phyloP scores from a whole-genome alignment of 2,113 vertebrate genomes.

The Melanotaenia duboulayi region DNA sequence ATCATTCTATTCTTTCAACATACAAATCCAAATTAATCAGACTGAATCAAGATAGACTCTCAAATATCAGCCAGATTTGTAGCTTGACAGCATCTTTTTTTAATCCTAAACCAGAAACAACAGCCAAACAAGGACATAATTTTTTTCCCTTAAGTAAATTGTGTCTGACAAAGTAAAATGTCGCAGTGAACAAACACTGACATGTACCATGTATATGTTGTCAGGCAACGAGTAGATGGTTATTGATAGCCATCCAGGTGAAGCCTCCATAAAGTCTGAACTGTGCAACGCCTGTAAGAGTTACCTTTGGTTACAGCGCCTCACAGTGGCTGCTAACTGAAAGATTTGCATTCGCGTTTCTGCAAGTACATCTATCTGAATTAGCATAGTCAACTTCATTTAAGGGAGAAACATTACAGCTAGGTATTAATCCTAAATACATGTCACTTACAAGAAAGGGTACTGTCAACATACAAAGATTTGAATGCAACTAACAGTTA shows the following conservation, averaged over 20 bases:
- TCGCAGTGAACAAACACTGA: conserved; percentile 15
- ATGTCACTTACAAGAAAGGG: too few species aligned
- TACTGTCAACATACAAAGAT: too few species aligned
- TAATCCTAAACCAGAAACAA: conserved; percentile 1
- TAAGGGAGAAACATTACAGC: too few species aligned
- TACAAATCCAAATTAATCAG: background rate
- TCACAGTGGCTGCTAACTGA: conserved; percentile 36
- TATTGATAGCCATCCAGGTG: conserved; percentile 3
- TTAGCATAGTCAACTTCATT: too few species aligned
- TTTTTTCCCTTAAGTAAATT: conserved; percentile 1
- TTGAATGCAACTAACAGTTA: too few species aligned
- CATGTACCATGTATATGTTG: conserved; percentile 27
- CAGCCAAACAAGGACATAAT: conserved; percentile 13
- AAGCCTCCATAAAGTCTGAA: background rate
- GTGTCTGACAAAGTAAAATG: background rate
- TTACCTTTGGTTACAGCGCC: conserved; percentile 58
- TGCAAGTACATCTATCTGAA: too few species aligned
- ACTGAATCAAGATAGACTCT: conserved; percentile 30
- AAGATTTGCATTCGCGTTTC: too few species aligned
- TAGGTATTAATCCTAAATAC: too few species aligned
- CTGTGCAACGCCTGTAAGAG: background rate
- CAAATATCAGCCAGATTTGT: conserved; percentile 35
- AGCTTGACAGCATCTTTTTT: conserved; percentile 22
- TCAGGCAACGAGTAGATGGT: conserved; percentile 21
- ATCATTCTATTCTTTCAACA: background rate